Conservation (phyloP, 2,888 invertebrate species). For the Tortricodes alternella region DNA sequence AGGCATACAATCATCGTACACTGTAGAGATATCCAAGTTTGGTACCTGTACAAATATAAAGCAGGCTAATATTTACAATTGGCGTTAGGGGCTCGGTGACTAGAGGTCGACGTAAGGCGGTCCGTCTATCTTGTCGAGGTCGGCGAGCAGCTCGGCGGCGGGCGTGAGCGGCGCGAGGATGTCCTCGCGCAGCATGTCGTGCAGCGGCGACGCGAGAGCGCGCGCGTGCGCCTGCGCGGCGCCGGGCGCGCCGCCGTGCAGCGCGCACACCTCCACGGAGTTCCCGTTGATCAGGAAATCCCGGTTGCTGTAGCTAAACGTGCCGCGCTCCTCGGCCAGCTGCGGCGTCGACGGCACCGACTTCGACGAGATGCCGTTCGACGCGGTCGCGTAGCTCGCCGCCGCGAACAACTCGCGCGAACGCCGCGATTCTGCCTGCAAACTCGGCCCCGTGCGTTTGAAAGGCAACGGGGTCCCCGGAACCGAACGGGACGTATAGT, state of each 20-base stretch:
- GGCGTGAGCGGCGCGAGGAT: conserved; percentile 69
- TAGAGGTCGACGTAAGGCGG: conserved; percentile 77
- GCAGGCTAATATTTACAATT: conserved; percentile 56
- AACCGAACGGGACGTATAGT: conserved; percentile 85
- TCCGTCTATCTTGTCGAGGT: conserved; percentile 74
- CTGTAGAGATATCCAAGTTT: conserved; percentile 63
- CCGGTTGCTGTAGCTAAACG: conserved; percentile 83
- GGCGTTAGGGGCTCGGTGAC: conserved; percentile 52
- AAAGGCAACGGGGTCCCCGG: conserved; percentile 86
- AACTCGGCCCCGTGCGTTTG: conserved; percentile 62
- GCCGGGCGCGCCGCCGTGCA: conserved; percentile 43
- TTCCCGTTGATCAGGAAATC: conserved; percentile 85
- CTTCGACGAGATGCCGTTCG: conserved; percentile 84
- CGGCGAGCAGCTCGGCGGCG: conserved; percentile 65
- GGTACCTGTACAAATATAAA: conserved; percentile 67
- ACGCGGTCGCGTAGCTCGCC: conserved; percentile 52
- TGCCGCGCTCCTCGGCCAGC: conserved; percentile 73
- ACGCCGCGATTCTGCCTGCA: conserved; percentile 68
- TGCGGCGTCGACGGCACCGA: conserved; percentile 91
- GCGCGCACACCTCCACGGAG: conserved; percentile 72
- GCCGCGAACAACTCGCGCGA: conserved; percentile 63
- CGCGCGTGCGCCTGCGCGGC: conserved; percentile 57
- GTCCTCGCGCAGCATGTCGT: conserved; percentile 72
- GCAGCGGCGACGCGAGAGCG: conserved; percentile 60
- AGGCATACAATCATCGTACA: conserved; percentile 77